Evolutionary conservation across 2,113 vertebrate genomes (phyloP).

Genomic region (Apistogramma diplotaenia): DNA sequence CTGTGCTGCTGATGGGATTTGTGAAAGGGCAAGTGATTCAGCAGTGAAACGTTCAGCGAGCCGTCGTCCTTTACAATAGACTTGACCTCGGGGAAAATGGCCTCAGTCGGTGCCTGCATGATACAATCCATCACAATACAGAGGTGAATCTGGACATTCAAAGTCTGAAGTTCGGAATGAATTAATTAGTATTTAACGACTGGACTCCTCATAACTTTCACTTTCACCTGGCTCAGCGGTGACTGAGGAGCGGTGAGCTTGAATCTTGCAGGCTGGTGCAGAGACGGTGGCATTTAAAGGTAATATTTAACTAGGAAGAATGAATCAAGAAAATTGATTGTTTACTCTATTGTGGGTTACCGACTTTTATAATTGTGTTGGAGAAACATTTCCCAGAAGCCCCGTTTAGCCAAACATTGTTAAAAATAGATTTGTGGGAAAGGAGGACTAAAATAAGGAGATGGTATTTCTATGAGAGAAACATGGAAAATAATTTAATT

Average conservation of each 20-base stretch:
- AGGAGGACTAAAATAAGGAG: not conserved
- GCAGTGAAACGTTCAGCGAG: constrained; percentile 1
- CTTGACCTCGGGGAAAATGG: constrained; percentile 29
- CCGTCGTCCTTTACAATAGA: not conserved
- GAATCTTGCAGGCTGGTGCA: not conserved
- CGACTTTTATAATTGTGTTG: constrained; percentile 16
- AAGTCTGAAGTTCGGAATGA: not conserved
- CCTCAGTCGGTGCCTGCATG: not conserved
- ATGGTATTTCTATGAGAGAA: not conserved
- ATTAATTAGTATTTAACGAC: not conserved
- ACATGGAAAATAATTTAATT: not conserved
- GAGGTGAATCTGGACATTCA: not conserved
- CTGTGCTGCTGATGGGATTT: not conserved
- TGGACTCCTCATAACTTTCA: not conserved
- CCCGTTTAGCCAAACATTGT: not conserved
- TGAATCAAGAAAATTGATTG: constrained; percentile 43
- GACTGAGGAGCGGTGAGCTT: not conserved
- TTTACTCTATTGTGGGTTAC: not conserved
- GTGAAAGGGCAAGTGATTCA: not conserved
- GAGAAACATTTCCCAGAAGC: constrained; percentile 12
- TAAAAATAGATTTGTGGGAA: not conserved
- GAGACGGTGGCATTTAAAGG: constrained; percentile 62
- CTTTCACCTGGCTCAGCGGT: not conserved
- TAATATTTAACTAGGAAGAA: constrained; percentile 41
- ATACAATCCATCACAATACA: constrained; percentile 13